Base-by-base conservation (phyloP, 1,140 invertebrate genomes). In the Cecropterus lyciades region DNA sequence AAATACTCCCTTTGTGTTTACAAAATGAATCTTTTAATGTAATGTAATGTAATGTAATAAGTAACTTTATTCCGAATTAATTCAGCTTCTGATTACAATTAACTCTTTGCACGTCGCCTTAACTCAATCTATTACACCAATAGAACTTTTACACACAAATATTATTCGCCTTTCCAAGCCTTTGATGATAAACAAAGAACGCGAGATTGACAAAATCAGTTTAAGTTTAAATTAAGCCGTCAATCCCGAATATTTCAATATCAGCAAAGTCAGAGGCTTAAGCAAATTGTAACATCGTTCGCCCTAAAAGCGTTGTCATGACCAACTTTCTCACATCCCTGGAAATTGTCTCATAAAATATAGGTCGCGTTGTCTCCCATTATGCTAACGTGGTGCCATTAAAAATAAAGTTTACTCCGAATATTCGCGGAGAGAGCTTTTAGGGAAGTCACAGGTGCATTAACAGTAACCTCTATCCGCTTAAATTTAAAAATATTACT, bases 401-500 rank as follows among this genome's bases (percentile, higher is more conserved):
- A 91, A 91, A 91, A 91, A 89, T 89, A 91, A 91, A 91, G 75
- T 91, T 89, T 82, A 80, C 78, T 75, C 74, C 66, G 81, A 83
- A 85, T 86, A 83, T 85, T 82, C 75, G 82, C 71, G 72, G 66
- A 33, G 72, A 76, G 77, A 75, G 88, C 88, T 89, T 87, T 91
- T 89, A 89, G 80, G 70, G 66, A 80, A 80, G 83, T 80, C 84
- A 76, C 88, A 91, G 86, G 88, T 91, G 86, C 82, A 89, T 85
- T 84, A 82, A 81, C 67, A 59, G 76, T 79, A 80, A 80, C 77
- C 79, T 82, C 77, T 79, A 80, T 75, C 68, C 72, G 73, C 70
- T 85, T 82, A 84, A 84, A 82, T 85, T 79, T 83, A 79, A 82
- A 84, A 82, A 85, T 79, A 85, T 83, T 75, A 67, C 67, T 62